Evolutionary conservation across 2,888 invertebrate species (phyloP), one percentile per base, ranked within the genome.

Genomic region (Eulithis testata): DNA sequence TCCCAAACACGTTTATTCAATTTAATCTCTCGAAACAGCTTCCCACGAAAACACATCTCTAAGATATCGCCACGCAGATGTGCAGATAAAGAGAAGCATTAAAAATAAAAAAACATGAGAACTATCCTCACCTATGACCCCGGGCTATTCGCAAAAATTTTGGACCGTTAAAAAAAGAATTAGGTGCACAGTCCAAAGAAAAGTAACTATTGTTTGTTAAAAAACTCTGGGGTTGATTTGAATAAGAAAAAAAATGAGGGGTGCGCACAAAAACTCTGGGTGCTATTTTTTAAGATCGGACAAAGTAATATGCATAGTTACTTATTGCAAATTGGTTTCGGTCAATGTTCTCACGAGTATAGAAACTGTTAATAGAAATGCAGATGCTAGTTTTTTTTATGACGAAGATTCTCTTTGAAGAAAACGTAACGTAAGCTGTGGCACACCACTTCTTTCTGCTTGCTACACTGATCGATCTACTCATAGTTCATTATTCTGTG

Each of bases 111-210:
- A 88, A 87, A 80, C 87, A 82, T 92, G 91, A 89, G 91, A 93
- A 91, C 84, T 81, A 81, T 84, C 79, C 77, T 91, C 86, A 91
- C 88, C 92, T 91, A 89, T 93, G 93, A 93, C 93, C 93, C 90
- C 73, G 67, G 93, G 91, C 88, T 78, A 90, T 83, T 83, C 73
- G 72, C 75, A 67, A 72, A 68, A 40, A 55, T 69, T 79, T 72
- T 85, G 85, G 88, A 88, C 90, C 86, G 86, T 88, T 88, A 84
- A 86, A 89, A 87, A 89, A 89, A 88, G 86, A 87, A 88, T 89
- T 79, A 66, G 4, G 50, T 84, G 84, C 82, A 61, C 44, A 27
- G 45, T 65, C 76, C 78, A 75, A 88, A 89, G 88, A 89, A 90
- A 89, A 83, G 83, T 74, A 78, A 70, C 82, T 65, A 87, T 92